Evolutionary conservation across 1,140 invertebrate species (phyloP).

Genomic region (Elysia chlorotica): DNA sequence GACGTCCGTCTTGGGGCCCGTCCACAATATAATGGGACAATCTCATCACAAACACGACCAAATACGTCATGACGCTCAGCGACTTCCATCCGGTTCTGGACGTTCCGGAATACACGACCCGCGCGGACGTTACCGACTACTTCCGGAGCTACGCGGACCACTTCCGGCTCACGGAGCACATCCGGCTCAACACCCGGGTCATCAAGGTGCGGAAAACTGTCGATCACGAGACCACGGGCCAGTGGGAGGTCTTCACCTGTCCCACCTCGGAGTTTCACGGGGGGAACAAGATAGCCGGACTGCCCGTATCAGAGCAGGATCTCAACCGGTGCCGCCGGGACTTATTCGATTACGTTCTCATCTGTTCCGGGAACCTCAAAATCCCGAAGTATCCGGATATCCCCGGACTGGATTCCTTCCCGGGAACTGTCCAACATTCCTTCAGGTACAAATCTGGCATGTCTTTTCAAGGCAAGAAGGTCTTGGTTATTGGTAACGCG

Average conservation of each 20-base stretch:
- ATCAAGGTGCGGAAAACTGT: constrained; percentile 7
- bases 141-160: background rate
- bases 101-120: background rate
- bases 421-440: background rate
- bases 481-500: background rate
- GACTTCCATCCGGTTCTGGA: background rate
- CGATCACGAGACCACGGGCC: background rate
- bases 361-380: constrained; percentile 1
- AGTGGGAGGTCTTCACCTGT: background rate
- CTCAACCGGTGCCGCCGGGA: background rate
- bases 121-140: background rate
- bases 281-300: background rate
- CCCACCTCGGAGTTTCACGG: background rate
- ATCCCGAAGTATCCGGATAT: background rate
- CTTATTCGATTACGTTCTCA: constrained; percentile 1
- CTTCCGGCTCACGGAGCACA: background rate
- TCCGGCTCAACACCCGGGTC: constrained; percentile 4
- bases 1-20: too few relatives aligned
- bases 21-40: too few relatives aligned
- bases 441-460: background rate
- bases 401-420: background rate
- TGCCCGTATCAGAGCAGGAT: background rate
- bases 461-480: background rate
- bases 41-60: background rate
- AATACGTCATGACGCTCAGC: background rate